Evolutionary conservation across 2,888 invertebrate genomes (phyloP), one percentile per base, ranked within the genome.

Genomic region (Melanargia galathea): DNA sequence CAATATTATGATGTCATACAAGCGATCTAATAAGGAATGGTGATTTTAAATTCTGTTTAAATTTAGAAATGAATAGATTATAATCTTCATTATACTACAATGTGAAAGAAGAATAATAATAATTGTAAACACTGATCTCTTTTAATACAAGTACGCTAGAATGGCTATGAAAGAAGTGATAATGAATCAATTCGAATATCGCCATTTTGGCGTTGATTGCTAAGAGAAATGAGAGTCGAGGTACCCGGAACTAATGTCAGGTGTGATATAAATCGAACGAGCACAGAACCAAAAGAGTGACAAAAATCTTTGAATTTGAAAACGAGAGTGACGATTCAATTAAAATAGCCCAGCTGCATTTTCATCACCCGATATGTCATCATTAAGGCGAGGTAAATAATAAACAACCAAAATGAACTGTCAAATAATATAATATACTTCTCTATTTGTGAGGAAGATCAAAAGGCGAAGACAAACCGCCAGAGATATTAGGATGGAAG

Each of bases 1-100:
- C 79, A 84, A 84, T 84, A 65, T 58, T 59, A 51, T 56, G 58
- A 77, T 75, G 73, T 68, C 72, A 72, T 70, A 30, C 22, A n/a
- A n/a, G n/a, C n/a, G n/a, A n/a, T n/a, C n/a, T 58, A 58, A 35
- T 58, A 35, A 22, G 46, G 58, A 20, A 56, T 20, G 5, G 45
- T 40, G 22, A 22, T 54, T 38, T 22, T 22, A 22, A 16, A 43
- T 5, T 48, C 26, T 48, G 2, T 24, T 48, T 26, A 26, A 48
- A 26, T 48, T 26, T 22, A 22, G 22, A 22, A 11, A 20, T 8
- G 22, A 46, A 22, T 46, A 46, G 45, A 46, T 22, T 11, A 46
- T 11, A 46, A 46, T 11, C 22, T 46, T 30, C 8, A 30, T 30
- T 30, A 1, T 5, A 8, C 8, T 3, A 30, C 30, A 6, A 1